Conservation (phyloP, 2,888 invertebrate species). For the Caenorhabditis zanzibari region DNA sequence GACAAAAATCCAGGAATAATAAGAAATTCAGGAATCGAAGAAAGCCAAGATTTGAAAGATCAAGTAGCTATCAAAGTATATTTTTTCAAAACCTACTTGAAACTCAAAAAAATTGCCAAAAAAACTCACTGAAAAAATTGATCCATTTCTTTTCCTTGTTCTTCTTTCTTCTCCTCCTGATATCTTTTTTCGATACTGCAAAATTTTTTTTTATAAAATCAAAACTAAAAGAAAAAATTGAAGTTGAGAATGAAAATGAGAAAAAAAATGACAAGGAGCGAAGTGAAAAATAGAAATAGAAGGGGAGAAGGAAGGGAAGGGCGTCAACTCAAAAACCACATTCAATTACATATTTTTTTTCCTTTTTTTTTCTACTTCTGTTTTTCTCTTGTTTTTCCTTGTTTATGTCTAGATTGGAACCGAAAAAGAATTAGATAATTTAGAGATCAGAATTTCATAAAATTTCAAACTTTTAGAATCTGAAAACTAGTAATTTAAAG, state of each 20-base stretch:
- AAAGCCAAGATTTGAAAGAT: no score
- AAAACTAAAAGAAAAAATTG: background rate
- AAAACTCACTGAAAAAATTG: constrained; percentile 22
- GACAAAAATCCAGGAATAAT: no score
- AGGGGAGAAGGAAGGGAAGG: constrained; percentile 22
- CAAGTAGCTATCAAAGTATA: no score
- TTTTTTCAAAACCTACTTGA: no score
- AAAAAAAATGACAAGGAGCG: background rate
- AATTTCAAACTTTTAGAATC: no score
- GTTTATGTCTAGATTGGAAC: background rate
- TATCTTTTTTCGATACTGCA: constrained; percentile 6
- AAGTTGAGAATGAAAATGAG: background rate
- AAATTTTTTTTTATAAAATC: background rate
- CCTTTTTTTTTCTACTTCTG: background rate
- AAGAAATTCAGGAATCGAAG: no score
- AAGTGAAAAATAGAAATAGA: constrained; percentile 12
- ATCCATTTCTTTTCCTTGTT: background rate
- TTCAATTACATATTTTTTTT: constrained; percentile 29
- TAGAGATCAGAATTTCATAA: no score
- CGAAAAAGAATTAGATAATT: background rate
- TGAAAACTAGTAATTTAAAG: no score
- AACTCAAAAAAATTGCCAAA: background rate
- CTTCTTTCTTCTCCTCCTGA: no score
- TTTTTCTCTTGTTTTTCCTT: background rate
- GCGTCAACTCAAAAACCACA: constrained; percentile 34